Evolutionary conservation across 2,888 invertebrate genomes (phyloP).

Genomic region (Colostygia pectinataria): DNA sequence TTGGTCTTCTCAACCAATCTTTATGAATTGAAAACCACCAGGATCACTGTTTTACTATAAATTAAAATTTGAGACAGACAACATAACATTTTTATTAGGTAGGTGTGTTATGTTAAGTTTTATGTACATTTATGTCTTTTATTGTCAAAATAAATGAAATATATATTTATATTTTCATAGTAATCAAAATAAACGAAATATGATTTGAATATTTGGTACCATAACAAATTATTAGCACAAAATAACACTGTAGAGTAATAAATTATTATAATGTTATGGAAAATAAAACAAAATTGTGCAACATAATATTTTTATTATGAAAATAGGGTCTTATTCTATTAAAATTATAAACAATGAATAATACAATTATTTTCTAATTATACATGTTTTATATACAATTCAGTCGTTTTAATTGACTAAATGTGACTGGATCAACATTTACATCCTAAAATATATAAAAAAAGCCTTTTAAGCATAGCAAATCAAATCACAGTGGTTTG

Average conservation of each 20-base stretch:
- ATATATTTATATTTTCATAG: too few species aligned
- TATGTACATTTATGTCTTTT: too few species aligned
- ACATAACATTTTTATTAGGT: too few species aligned
- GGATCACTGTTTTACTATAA: too few species aligned
- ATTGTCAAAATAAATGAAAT: too few species aligned
- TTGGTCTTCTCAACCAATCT: too few species aligned
- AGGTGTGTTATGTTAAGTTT: too few species aligned
- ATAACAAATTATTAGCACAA: constrained; percentile 3
- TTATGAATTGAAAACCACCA: too few species aligned
- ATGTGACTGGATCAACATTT: constrained; percentile 6
- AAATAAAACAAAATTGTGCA: constrained; percentile 27
- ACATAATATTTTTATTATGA: constrained; percentile 32
- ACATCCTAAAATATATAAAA: constrained; percentile 1
- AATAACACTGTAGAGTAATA: not conserved
- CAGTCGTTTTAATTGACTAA: constrained; percentile 31
- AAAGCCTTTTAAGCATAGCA: too few species aligned
- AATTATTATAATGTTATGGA: not conserved
- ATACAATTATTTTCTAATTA: constrained; percentile 24
- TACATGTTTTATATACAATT: constrained; percentile 34
- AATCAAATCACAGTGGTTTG: constrained; percentile 30
- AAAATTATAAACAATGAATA: constrained; percentile 20
- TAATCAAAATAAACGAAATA: too few species aligned
- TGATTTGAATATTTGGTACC: not conserved
- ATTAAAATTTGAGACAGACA: too few species aligned
- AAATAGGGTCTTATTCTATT: constrained; percentile 32